phyloP scores from a whole-genome alignment of 2,797 vertebrate species.

The Gouania willdenowi region DNA sequence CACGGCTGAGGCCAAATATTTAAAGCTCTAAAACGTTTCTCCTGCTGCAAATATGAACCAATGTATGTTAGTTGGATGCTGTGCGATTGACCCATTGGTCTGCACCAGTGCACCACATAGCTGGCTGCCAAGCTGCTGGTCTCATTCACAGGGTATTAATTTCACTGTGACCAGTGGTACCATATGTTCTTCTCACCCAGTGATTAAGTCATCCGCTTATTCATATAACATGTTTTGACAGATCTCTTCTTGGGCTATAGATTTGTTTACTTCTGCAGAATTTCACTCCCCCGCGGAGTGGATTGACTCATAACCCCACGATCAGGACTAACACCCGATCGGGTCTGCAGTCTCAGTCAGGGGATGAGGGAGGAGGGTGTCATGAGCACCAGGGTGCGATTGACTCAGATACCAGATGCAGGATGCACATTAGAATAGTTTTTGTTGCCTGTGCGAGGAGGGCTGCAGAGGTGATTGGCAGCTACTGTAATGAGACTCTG shows the following conservation, averaged over 20 bases:
- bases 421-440: conserved; percentile 10
- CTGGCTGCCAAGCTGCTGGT: conserved; percentile 6
- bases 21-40: too few relatives aligned
- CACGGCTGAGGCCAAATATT: too few relatives aligned
- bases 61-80: too few relatives aligned
- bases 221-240: conserved; percentile 62
- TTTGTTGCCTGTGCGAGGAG: background rate
- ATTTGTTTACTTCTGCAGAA: conserved; percentile 52
- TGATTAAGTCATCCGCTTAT: conserved; percentile 56
- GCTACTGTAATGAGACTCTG: conserved; percentile 18
- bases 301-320: conserved; percentile 50
- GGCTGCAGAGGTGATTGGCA: conserved; percentile 7
- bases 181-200: conserved; percentile 53
- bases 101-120: conserved; percentile 19
- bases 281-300: conserved; percentile 24
- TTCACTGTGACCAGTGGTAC: conserved; percentile 46
- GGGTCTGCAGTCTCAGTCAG: too few relatives aligned
- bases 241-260: conserved; percentile 32
- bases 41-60: too few relatives aligned
- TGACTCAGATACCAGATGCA: conserved; percentile 46
- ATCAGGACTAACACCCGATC: conserved; percentile 33
- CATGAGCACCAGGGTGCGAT: conserved; percentile 25
- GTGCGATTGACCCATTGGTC: background rate
- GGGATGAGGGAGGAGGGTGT: conserved; percentile 9
- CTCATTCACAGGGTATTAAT: conserved; percentile 40